Evolutionary conservation across 2,888 invertebrate species (phyloP), one percentile per base, ranked within the genome.

Genomic region (Fragum sueziense): DNA sequence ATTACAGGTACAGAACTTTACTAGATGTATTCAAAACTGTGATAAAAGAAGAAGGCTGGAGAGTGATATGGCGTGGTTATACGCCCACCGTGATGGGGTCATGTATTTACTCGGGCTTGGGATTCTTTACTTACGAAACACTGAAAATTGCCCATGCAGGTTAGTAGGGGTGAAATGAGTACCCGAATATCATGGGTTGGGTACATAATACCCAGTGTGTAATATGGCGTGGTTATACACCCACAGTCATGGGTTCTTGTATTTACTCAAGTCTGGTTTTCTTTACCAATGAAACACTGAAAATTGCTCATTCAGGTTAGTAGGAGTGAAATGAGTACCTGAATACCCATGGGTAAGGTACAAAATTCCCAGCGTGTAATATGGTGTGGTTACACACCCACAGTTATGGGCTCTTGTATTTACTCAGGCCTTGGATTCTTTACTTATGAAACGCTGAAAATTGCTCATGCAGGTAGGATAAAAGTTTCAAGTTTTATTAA

Each of bases 191-290:
- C n/a, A n/a, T n/a, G n/a, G n/a, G n/a, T n/a, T n/a, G n/a, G n/a
- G n/a, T n/a, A n/a, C n/a, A n/a, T n/a, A n/a, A n/a, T n/a, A n/a
- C n/a, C 0, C 91, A 96, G 0, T 80, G 93, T 54, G 95, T 96
- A 0, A 94, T 98, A 74, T 98, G 97, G 92, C 94, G 96, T 86
- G 99, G 99, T 0, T 98, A 96, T 93, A 94, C 96, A 71, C 97
- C 99, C 0, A 98, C 99, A 0, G 95, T 99, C 73, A 93, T 97
- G 25, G 99, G 99, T 0, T 98, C 98, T 3, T 96, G 99, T 86
- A 98, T 98, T 0, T 99, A 99, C 93, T 98, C 99, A 0, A 99
- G 99, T 3, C 97, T 97, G 69, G 98, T 98, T n/a, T 99, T 99
- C 94, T 99, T 97, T 94, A 99, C 98, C 0, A 99, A 98, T 92